Percentiles rank a stretch among this genome's conserved stretches.
Conservation (phyloP, 2,797 vertebrate species). For the Moxostoma hubbsi region DNA sequence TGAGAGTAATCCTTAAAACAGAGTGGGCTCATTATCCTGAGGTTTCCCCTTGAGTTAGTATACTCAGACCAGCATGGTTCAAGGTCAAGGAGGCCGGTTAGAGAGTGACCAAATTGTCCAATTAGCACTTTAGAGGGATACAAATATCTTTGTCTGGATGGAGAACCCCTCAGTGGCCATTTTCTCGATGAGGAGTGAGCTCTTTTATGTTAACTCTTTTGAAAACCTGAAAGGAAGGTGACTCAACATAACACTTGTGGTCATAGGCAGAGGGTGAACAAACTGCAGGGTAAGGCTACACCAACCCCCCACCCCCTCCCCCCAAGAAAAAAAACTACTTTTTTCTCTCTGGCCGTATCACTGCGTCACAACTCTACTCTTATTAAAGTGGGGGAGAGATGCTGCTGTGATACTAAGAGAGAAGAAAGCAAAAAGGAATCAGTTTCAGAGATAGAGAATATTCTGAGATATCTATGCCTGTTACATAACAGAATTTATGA, state of each 20-base stretch:
- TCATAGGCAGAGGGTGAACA: no score
- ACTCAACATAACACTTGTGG: not conserved
- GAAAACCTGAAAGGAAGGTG: not conserved
- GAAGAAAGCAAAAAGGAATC: no score
- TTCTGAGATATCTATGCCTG: no score
- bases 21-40: conserved; percentile 26
- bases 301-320: no score
- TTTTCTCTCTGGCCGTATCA: no score
- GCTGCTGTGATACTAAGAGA: no score
- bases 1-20: conserved; percentile 27
- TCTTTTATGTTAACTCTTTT: not conserved
- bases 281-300: no score
- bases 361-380: no score
- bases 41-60: conserved; percentile 27
- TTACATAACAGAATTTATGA: no score
- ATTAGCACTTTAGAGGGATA: conserved; percentile 36
- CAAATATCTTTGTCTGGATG: conserved; percentile 4
- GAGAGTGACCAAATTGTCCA: conserved; percentile 20
- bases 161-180: conserved; percentile 16
- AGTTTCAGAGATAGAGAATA: no score
- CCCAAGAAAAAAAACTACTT: no score
- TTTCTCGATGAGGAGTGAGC: not conserved
- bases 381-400: no score
- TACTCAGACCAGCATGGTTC: conserved; percentile 8
- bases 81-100: conserved; percentile 42